Evolutionary conservation across 2,113 vertebrate species (phyloP).

Genomic region (Actenoides lindsayi): DNA sequence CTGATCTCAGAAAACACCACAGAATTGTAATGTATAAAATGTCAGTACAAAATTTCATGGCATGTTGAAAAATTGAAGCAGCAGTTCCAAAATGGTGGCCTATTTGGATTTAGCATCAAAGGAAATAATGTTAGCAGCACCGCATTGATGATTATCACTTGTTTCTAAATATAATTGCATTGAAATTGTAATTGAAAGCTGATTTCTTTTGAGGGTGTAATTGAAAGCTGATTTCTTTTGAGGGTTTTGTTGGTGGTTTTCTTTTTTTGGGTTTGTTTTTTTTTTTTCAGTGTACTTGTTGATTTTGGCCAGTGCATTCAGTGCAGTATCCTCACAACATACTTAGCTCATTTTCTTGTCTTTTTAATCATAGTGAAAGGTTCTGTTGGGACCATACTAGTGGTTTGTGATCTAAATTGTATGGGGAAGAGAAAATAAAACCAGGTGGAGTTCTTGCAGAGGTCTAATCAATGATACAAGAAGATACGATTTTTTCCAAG

Average conservation of each 20-base stretch:
- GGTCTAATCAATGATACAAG: neutral
- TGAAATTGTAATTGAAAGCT: neutral
- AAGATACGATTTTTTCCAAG: neutral
- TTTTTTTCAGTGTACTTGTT: neutral
- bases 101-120: neutral
- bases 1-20: neutral
- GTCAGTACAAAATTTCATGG: neutral
- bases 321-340: neutral
- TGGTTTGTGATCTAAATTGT: neutral
- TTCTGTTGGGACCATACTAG: neutral
- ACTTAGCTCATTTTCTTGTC: neutral
- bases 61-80: neutral
- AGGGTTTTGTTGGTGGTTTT: no score
- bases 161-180: neutral
- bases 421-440: neutral
- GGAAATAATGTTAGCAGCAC: neutral
- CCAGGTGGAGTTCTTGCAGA: neutral
- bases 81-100: neutral
- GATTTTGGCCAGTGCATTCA: neutral
- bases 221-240: neutral
- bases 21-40: accelerated
- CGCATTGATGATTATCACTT: neutral
- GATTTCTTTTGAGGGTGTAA: neutral
- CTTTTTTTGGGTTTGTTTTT: no score
- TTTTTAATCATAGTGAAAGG: neutral